phyloP scores from a whole-genome alignment of 2,888 invertebrate species.

The Stenodema calcarata region DNA sequence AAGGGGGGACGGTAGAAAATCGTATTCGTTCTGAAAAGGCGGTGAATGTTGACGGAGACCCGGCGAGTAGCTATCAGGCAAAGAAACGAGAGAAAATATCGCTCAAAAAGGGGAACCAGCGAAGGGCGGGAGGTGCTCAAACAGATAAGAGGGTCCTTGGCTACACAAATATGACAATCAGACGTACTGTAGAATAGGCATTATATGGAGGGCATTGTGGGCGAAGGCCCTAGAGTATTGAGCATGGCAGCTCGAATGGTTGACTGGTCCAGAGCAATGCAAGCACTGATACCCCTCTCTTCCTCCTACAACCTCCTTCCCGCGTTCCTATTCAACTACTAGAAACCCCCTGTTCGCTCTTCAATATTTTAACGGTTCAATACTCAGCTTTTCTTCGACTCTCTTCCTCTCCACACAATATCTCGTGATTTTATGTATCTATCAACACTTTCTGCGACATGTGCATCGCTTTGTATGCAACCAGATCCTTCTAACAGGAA shows the following conservation, averaged over 20 bases:
- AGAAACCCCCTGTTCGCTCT: background rate
- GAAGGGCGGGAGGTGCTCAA: background rate
- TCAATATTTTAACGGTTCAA: background rate
- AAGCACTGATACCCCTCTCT: background rate
- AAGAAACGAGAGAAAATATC: conserved; percentile 3
- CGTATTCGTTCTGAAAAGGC: background rate
- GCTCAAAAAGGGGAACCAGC: background rate
- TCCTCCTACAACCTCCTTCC: background rate
- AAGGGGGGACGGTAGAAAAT: background rate
- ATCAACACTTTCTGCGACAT: too few species aligned
- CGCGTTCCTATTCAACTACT: conserved; percentile 10
- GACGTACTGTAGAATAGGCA: conserved; percentile 6
- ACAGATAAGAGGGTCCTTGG: conserved; percentile 30
- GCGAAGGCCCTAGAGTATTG: background rate
- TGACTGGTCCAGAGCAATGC: conserved; percentile 28
- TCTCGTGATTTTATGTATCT: background rate
- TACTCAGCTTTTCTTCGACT: background rate
- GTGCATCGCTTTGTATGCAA: too few species aligned
- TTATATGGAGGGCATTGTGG: conserved; percentile 8
- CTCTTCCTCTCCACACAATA: background rate
- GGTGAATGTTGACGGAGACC: background rate
- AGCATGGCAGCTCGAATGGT: conserved; percentile 1
- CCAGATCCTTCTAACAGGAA: too few species aligned
- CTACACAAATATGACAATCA: conserved; percentile 37
- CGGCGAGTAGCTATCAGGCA: background rate